Base-by-base conservation (phyloP, 2,113 vertebrate species). In the Pavo muticus region DNA sequence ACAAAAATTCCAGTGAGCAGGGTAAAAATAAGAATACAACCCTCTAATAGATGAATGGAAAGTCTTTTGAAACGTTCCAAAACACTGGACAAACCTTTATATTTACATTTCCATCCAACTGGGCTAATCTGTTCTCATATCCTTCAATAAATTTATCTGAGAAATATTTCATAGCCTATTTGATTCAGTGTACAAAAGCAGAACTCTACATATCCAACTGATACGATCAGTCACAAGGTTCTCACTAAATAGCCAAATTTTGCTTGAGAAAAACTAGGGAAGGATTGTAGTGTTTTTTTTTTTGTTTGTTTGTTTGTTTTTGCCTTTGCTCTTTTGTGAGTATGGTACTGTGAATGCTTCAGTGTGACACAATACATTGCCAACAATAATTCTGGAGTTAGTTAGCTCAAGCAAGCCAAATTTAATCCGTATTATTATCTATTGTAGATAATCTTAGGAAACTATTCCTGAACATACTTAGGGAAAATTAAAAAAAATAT, bases 211-310 rank as follows among this genome's bases (percentile, higher is more conserved):
- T 90, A 88, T 88, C 13, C 64, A 83, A n/a, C 20, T 10, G 8
- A n/a, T 40, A 65, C 64, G 37, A 54, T 11, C 0, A 0, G 47
- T 86, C 44, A 80, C 40, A 84, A 57, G 30, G 23, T 86, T 61
- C 14, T 86, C 23, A 61, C 86, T 88, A 86, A 94, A 88, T 14
- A 65, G 10, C 4, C 82, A 48, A 87, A 20, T 69, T 93, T 94
- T 91, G 6, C 29, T 71, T 70, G 20, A 52, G 40, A 10, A 83
- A 83, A 90, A 76, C 64, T 65, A 60, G n/a, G 24, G 24, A 65
- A 83, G 44, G 23, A 70, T 30, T 64, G n/a, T 24, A 50, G 47
- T 47, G 16, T 17, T 45, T 45, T 45, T 47, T 21, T 21, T 47
- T 45, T 45, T 47, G 11, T 21, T 47, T 47, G 18, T 20, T 45